Percentiles rank a stretch among this genome's conserved stretches.
Evolutionary conservation across 2,797 vertebrate genomes (phyloP).

Genomic region (Enteromius anoplus): DNA sequence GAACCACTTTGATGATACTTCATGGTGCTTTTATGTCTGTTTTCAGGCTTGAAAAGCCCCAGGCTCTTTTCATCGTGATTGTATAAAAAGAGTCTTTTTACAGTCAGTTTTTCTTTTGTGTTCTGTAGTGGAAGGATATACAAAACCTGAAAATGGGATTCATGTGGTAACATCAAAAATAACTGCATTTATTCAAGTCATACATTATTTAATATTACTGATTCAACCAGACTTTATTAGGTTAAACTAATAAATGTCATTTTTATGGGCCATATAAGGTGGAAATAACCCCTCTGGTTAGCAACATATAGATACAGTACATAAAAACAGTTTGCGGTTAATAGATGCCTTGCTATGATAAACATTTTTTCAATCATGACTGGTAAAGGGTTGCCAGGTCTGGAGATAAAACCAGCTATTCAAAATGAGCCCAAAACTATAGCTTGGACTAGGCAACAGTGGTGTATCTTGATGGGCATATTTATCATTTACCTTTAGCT

Average conservation of each 20-base stretch:
- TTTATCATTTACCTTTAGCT: background rate
- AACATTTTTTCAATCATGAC: background rate
- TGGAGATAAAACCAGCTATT: background rate
- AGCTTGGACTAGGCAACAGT: background rate
- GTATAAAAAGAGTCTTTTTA: background rate
- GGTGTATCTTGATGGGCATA: background rate
- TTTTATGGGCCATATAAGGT: background rate
- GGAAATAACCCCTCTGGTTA: background rate
- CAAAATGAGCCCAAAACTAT: background rate
- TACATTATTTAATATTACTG: background rate
- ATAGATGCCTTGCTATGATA: background rate
- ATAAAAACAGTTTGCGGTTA: background rate
- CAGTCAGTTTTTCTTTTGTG: background rate
- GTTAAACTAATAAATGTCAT: too few relatives aligned
- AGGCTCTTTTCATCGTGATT: background rate
- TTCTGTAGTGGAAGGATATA: background rate
- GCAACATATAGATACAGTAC: background rate
- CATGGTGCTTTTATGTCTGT: background rate
- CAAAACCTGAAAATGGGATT: background rate
- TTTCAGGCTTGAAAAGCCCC: background rate
- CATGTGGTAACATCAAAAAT: background rate
- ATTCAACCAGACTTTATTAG: background rate
- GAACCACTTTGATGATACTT: background rate
- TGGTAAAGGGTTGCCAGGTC: background rate
- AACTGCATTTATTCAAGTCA: background rate